Conservation (phyloP, 2,113 vertebrate species). For the Ia io region DNA sequence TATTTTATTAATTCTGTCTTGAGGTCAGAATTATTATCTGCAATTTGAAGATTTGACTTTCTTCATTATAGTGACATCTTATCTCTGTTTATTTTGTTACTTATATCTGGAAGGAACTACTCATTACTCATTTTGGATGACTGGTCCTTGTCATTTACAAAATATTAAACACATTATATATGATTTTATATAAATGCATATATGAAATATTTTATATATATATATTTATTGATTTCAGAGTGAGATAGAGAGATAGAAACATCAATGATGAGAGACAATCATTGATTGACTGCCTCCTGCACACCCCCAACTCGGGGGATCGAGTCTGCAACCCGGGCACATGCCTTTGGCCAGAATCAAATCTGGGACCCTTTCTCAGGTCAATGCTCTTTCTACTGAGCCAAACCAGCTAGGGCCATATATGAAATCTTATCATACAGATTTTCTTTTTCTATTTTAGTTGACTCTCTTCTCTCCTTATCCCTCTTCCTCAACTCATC, state of each 20-base stretch:
- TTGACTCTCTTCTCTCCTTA: not conserved
- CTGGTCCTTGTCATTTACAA: constrained; percentile 1
- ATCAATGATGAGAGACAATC: too few relatives aligned
- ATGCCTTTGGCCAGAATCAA: too few relatives aligned
- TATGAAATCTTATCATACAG: not conserved
- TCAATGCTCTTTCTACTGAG: too few relatives aligned
- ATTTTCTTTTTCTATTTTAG: not conserved
- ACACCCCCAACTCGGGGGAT: too few relatives aligned
- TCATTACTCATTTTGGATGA: not conserved
- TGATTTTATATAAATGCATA: not conserved
- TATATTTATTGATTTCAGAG: too few relatives aligned
- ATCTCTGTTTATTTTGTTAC: constrained; percentile 7
- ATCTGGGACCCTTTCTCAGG: too few relatives aligned
- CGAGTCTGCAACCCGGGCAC: too few relatives aligned
- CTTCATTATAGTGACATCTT: not conserved
- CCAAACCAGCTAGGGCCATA: too few relatives aligned
- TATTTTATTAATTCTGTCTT: not conserved
- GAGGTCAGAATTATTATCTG: not conserved
- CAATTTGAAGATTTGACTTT: not conserved
- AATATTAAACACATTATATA: not conserved
- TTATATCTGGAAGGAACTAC: not conserved
- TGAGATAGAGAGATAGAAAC: too few relatives aligned
- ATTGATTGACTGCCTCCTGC: too few relatives aligned
- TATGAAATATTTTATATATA: not conserved
- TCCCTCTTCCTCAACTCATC: not conserved